These are phyloP conservation scores for Trichomalopsis sarcophagae DNA, from an alignment of 1,140 invertebrate species.

Conservation along the genomic window DNA sequence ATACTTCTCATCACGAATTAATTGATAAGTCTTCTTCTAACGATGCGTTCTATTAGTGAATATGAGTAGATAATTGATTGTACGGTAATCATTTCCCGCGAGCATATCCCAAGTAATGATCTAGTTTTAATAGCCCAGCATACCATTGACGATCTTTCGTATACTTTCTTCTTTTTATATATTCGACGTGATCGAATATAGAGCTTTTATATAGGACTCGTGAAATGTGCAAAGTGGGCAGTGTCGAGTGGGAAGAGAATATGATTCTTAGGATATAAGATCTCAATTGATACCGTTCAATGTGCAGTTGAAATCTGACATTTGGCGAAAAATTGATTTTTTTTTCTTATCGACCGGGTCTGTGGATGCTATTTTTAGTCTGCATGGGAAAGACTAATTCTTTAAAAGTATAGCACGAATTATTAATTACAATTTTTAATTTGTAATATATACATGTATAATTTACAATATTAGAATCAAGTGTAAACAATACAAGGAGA, in stretches of 20 bases:
- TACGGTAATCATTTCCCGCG: neutral
- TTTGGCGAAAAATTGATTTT: constrained; percentile 6
- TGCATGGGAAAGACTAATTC: neutral
- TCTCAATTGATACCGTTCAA: neutral
- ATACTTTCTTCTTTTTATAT: neutral
- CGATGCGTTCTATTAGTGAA: neutral
- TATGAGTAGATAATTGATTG: neutral
- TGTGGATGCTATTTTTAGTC: neutral
- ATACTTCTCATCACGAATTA: constrained; percentile 20
- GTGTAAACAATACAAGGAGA: neutral
- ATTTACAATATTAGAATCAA: neutral
- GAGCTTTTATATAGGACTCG: neutral
- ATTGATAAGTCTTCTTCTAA: constrained; percentile 20
- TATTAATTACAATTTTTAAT: neutral
- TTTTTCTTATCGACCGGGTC: neutral
- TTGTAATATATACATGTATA: constrained; percentile 6
- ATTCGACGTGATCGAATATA: neutral
- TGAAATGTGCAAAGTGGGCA: constrained; percentile 17
- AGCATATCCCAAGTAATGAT: neutral
- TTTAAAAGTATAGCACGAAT: neutral
- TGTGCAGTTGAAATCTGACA: constrained; percentile 28
- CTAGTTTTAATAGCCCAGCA: neutral
- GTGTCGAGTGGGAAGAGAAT: neutral
- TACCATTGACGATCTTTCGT: neutral
- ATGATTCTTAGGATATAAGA: neutral